phyloP scores from a whole-genome alignment of 2,113 vertebrate species.

The Leptocoma aspasia region DNA sequence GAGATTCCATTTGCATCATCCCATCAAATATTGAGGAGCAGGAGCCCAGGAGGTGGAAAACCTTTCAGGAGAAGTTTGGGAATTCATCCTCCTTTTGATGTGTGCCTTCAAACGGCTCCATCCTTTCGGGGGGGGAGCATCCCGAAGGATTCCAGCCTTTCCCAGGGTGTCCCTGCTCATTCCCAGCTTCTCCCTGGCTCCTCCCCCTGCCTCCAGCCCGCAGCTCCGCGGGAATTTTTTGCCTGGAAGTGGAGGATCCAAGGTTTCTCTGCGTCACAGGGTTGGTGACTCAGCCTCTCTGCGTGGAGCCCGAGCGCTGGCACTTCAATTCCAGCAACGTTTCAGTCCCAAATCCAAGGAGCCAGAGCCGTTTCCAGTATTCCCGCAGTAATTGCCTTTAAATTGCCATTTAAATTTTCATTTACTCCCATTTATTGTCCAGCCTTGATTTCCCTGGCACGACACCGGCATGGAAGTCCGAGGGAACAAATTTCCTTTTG shows the following conservation, averaged over 20 bases:
- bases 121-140: rapidly evolving
- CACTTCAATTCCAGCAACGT: not conserved
- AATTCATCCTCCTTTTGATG: not conserved
- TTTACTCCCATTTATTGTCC: not conserved
- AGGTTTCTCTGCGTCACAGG: not conserved
- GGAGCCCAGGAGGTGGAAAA: not conserved
- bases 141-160: not conserved
- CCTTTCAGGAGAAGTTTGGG: not conserved
- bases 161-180: not conserved
- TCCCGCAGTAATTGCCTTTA: not conserved
- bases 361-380: not conserved
- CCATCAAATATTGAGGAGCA: not conserved
- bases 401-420: not conserved
- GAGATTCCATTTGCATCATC: not conserved
- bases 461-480: not conserved
- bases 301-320: not conserved
- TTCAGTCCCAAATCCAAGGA: not conserved
- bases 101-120: not conserved
- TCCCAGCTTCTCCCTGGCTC: not conserved
- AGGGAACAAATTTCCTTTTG: not conserved
- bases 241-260: not conserved
- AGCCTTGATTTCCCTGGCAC: not conserved
- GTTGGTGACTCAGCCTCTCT: not conserved
- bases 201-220: not conserved
- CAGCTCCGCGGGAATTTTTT: not conserved